Conservation (phyloP, 2,888 invertebrate species). For the Neoascia interrupta region DNA sequence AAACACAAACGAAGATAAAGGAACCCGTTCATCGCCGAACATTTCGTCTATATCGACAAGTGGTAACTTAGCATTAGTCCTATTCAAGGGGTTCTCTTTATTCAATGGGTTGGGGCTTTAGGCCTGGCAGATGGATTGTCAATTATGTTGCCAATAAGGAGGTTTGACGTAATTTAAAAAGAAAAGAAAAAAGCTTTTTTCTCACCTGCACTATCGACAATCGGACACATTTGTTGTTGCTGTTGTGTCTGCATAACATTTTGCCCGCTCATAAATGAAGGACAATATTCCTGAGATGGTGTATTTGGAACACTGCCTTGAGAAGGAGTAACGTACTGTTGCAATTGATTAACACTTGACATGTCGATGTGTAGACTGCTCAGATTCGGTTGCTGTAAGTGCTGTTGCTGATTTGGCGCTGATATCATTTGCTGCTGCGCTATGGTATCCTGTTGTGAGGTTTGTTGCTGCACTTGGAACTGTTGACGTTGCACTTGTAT, state of each 20-base stretch:
- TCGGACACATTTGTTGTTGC: conserved; percentile 69
- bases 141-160: too few species aligned
- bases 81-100: too few species aligned
- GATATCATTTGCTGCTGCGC: conserved; percentile 15
- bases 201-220: conserved; percentile 41
- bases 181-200: neutral
- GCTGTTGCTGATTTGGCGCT: conserved; percentile 21
- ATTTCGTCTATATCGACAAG: too few species aligned
- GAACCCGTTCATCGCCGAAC: too few species aligned
- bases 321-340: conserved; percentile 18
- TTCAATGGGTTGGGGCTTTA: too few species aligned
- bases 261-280: conserved; percentile 22
- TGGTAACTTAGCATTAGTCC: too few species aligned
- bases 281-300: conserved; percentile 70
- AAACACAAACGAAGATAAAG: too few species aligned
- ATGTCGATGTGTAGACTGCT: conserved; percentile 68
- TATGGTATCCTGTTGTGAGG: conserved; percentile 29
- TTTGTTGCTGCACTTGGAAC: conserved; percentile 17
- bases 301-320: conserved; percentile 45
- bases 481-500: conserved; percentile 34
- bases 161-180: too few species aligned
- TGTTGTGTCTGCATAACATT: conserved; percentile 58
- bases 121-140: too few species aligned
- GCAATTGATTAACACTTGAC: conserved; percentile 37
- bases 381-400: conserved; percentile 53